Percentiles rank a stretch among this genome's conserved stretches.
phyloP scores from a whole-genome alignment of 2,113 vertebrate species.

The Tetrax tetrax region DNA sequence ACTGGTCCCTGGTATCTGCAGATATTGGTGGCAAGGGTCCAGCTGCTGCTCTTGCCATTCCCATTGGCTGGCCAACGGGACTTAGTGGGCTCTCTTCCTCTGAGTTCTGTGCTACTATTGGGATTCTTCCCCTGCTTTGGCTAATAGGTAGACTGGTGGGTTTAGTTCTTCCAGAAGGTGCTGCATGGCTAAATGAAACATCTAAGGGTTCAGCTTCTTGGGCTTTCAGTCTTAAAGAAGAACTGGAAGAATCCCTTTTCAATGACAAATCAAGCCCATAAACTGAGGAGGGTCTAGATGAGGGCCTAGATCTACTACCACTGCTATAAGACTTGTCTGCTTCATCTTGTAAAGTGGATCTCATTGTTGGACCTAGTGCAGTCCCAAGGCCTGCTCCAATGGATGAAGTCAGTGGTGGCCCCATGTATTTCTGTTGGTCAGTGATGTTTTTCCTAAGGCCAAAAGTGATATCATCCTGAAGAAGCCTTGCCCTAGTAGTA shows the following conservation, averaged over 20 bases:
- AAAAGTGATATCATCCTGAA: constrained; percentile 98
- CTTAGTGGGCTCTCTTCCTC: constrained; percentile 98
- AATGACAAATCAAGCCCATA: constrained; percentile 97
- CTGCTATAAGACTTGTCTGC: constrained; percentile 90
- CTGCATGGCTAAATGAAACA: constrained; percentile 86
- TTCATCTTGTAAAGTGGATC: constrained; percentile 87
- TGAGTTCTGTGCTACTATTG: constrained; percentile 97
- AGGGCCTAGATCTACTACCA: constrained; percentile 90
- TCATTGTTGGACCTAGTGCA: constrained; percentile 80
- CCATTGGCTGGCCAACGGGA: constrained; percentile 98
- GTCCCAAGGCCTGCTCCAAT: constrained; percentile 88
- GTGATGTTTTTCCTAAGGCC: constrained; percentile 95
- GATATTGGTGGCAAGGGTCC: constrained; percentile 98
- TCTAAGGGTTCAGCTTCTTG: constrained; percentile 91
- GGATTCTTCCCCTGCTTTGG: constrained; percentile 95
- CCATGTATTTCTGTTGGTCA: constrained; percentile 96
- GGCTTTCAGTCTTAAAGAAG: constrained; percentile 92
- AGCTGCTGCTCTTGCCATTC: constrained; percentile 97
- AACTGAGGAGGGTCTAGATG: constrained; percentile 94
- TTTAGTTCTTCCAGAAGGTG: constrained; percentile 91
- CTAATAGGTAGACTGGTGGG: constrained; percentile 97
- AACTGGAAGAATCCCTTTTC: constrained; percentile 94
- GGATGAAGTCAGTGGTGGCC: constrained; percentile 82
- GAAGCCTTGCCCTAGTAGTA: constrained; percentile 89
- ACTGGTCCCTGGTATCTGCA: constrained; percentile 96